Percentiles rank a stretch among this genome's conserved stretches.
Conservation (phyloP, 1,140 invertebrate species). For the Aphidius ervi region DNA sequence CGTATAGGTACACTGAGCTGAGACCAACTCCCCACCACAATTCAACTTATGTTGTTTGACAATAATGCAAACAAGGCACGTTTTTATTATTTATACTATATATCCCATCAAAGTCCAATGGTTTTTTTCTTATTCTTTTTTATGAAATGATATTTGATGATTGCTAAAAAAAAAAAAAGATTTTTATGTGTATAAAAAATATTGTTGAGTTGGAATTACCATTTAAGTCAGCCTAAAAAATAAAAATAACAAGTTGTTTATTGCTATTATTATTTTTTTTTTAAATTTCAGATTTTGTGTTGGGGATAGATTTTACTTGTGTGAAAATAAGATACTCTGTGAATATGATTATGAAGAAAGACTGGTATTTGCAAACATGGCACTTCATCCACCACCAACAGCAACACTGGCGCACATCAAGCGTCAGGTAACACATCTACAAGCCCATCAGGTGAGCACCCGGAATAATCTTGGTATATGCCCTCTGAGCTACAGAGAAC, state of each 20-base stretch:
- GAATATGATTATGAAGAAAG: conserved; percentile 92
- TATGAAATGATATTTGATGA: conserved; percentile 8
- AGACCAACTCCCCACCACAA: not conserved
- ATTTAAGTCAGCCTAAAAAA: conserved; percentile 26
- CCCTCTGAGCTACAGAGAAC: no score
- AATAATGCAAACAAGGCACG: conserved; percentile 17
- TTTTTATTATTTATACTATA: not conserved
- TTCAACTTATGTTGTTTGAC: not conserved
- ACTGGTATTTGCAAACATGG: conserved; percentile 83
- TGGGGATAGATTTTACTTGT: conserved; percentile 87
- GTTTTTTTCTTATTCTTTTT: not conserved
- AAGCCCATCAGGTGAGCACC: conserved; percentile 57
- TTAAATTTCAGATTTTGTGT: conserved; percentile 80
- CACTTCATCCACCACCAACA: conserved; percentile 70
- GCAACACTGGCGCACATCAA: conserved; percentile 79
- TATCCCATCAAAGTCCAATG: not conserved
- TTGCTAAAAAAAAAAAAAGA: not conserved
- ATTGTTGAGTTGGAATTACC: conserved; percentile 38
- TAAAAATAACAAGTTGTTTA: no score
- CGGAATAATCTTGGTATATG: not conserved
- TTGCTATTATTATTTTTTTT: conserved; percentile 7
- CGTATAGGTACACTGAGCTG: conserved; percentile 31
- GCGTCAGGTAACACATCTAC: conserved; percentile 74
- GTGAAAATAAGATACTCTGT: conserved; percentile 90
- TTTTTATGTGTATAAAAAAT: conserved; percentile 10